phyloP scores from a whole-genome alignment of 2,797 vertebrate genomes.

The Crocidura indochinensis region DNA sequence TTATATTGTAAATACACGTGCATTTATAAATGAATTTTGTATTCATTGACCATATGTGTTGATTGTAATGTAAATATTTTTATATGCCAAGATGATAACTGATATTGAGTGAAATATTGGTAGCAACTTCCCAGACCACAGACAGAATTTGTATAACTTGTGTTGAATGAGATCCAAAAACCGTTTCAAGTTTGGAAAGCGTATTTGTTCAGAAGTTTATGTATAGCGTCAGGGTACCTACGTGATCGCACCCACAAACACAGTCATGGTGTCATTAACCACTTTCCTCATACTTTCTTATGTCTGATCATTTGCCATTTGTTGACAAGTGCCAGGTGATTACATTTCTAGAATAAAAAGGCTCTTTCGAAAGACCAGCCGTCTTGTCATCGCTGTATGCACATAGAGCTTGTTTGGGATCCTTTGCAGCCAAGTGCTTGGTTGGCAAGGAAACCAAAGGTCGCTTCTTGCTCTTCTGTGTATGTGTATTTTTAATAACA shows the following conservation, averaged over 20 bases:
- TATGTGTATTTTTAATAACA: slow-evolving; percentile 37
- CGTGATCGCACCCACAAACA: slow-evolving; percentile 44
- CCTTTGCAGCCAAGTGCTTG: slow-evolving; percentile 62
- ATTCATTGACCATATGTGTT: slow-evolving; percentile 87
- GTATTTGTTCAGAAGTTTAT: slow-evolving; percentile 57
- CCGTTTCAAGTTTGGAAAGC: slow-evolving; percentile 60
- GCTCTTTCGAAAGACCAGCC: slow-evolving; percentile 20
- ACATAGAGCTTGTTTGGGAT: slow-evolving; percentile 17
- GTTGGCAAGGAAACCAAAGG: slow-evolving; percentile 76
- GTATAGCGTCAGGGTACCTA: slow-evolving; percentile 53
- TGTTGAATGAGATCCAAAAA: slow-evolving; percentile 76
- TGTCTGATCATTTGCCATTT: slow-evolving; percentile 46
- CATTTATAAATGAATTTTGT: slow-evolving; percentile 92
- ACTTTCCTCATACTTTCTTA: slow-evolving; percentile 42
- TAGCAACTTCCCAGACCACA: slow-evolving; percentile 84
- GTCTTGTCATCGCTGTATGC: neutral
- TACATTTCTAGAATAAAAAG: slow-evolving; percentile 12
- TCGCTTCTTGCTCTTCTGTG: slow-evolving; percentile 34
- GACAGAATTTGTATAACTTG: slow-evolving; percentile 66
- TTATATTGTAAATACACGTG: slow-evolving; percentile 90
- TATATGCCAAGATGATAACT: slow-evolving; percentile 89
- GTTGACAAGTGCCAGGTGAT: slow-evolving; percentile 47
- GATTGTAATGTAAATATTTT: slow-evolving; percentile 90
- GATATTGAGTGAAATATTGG: slow-evolving; percentile 82
- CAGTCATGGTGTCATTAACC: slow-evolving; percentile 32